phyloP scores from a whole-genome alignment of 2,888 invertebrate species.

The Pheosia gnoma region DNA sequence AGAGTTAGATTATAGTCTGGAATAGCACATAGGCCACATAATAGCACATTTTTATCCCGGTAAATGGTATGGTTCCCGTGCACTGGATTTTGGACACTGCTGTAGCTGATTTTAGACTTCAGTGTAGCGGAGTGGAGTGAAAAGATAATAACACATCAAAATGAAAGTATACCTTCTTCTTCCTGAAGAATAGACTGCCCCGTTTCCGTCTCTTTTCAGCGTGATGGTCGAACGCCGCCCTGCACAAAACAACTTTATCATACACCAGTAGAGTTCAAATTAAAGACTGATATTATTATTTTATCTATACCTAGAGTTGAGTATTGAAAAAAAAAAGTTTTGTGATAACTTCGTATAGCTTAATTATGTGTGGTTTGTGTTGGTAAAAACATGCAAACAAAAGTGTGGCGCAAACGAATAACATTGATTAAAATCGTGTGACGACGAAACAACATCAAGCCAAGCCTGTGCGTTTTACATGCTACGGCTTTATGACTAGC shows the following conservation, averaged over 20 bases:
- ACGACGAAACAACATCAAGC: slow-evolving; percentile 48
- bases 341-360: too few relatives aligned
- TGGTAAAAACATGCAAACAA: slow-evolving; percentile 21
- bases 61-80: too few relatives aligned
- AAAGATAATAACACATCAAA: slow-evolving; percentile 8
- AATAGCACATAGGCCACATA: too few relatives aligned
- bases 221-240: slow-evolving; percentile 88
- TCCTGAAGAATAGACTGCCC: slow-evolving; percentile 95
- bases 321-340: too few relatives aligned
- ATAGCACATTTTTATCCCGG: too few relatives aligned
- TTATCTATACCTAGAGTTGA: too few relatives aligned
- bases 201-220: slow-evolving; percentile 94
- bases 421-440: slow-evolving; percentile 5
- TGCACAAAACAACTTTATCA: slow-evolving; percentile 47
- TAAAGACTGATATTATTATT: neutral
- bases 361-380: slow-evolving; percentile 16
- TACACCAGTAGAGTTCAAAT: neutral
- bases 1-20: too few relatives aligned
- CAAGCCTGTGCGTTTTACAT: slow-evolving; percentile 54
- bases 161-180: slow-evolving; percentile 87
- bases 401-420: slow-evolving; percentile 26
- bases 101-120: too few relatives aligned
- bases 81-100: too few relatives aligned
- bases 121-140: too few relatives aligned
- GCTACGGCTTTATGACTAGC: neutral